Evolutionary conservation across 2,888 invertebrate genomes (phyloP).

Genomic region (Pheosia tremula): DNA sequence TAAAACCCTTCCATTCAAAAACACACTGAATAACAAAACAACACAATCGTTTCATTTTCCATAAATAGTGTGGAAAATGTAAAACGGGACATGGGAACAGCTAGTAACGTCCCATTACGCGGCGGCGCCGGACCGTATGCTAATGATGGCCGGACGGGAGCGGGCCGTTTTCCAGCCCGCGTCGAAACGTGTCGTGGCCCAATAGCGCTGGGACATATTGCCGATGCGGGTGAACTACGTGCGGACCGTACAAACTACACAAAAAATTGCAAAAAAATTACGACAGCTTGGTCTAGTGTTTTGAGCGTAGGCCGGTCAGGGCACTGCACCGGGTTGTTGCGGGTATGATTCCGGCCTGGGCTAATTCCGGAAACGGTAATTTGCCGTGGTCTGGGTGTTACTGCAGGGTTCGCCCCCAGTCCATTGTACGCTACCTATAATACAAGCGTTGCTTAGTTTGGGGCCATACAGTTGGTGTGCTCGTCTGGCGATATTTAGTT

Average conservation of each 20-base stretch:
- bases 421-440: too few species aligned
- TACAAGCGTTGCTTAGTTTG: too few species aligned
- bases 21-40: constrained; percentile 6
- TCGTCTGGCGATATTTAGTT: too few species aligned
- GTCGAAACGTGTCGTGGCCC: constrained; percentile 41
- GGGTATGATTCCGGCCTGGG: too few species aligned
- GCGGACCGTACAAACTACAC: constrained; percentile 10
- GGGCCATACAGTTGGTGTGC: too few species aligned
- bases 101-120: constrained; percentile 44
- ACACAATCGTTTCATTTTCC: constrained; percentile 23
- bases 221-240: constrained; percentile 10
- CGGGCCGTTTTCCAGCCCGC: constrained; percentile 38
- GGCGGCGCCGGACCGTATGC: constrained; percentile 42
- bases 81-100: constrained; percentile 24
- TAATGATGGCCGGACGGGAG: constrained; percentile 34
- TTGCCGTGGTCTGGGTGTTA: too few species aligned
- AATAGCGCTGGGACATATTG: constrained; percentile 25
- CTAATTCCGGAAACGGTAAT: too few species aligned
- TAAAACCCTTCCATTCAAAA: constrained; percentile 2
- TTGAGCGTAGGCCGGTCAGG: too few species aligned
- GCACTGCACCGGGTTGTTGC: too few species aligned
- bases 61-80: constrained; percentile 31
- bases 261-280: too few species aligned
- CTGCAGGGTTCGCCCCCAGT: too few species aligned
- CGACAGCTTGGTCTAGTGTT: too few species aligned